phyloP scores from a whole-genome alignment of 2,888 invertebrate genomes.

The Caenorhabditis macrosperma region DNA sequence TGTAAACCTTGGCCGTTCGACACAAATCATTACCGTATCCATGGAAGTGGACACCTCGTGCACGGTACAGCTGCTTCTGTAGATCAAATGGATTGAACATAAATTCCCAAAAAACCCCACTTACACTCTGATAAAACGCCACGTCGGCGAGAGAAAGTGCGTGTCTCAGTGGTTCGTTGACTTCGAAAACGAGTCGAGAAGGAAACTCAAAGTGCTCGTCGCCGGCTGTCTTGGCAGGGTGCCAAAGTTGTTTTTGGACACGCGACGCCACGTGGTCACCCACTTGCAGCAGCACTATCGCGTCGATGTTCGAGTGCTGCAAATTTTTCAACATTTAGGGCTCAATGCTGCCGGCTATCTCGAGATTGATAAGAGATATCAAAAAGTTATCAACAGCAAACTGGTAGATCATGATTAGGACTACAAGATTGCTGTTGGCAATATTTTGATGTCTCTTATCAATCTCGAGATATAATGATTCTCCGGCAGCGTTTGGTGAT shows the following conservation, averaged over 20 bases:
- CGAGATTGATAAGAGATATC: too few species aligned
- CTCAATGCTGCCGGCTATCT: too few species aligned
- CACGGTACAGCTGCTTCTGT: conserved; percentile 62
- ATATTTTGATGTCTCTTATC: too few species aligned
- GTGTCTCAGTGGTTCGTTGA: conserved; percentile 81
- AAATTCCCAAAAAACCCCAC: conserved; percentile 1
- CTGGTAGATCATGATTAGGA: too few species aligned
- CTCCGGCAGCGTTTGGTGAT: too few species aligned
- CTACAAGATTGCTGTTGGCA: too few species aligned
- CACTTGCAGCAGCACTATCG: conserved; percentile 70
- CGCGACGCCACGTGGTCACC: conserved; percentile 61
- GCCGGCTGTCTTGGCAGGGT: conserved; percentile 48
- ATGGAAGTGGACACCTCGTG: conserved; percentile 54
- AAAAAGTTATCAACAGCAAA: too few species aligned
- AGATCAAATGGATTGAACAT: too few species aligned
- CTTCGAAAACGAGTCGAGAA: conserved; percentile 82
- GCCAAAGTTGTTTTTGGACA: conserved; percentile 65
- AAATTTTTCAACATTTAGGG: too few species aligned
- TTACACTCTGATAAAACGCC: conserved; percentile 74
- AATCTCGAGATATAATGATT: too few species aligned
- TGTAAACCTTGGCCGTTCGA: conserved; percentile 83
- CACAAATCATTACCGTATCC: conserved; percentile 80
- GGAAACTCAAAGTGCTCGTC: conserved; percentile 76
- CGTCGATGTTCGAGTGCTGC: conserved; percentile 74
- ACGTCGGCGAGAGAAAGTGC: conserved; percentile 82